These are phyloP conservation scores for Saturnia pavonia DNA, from an alignment of 2,888 invertebrate species.

Conservation along the genomic window DNA sequence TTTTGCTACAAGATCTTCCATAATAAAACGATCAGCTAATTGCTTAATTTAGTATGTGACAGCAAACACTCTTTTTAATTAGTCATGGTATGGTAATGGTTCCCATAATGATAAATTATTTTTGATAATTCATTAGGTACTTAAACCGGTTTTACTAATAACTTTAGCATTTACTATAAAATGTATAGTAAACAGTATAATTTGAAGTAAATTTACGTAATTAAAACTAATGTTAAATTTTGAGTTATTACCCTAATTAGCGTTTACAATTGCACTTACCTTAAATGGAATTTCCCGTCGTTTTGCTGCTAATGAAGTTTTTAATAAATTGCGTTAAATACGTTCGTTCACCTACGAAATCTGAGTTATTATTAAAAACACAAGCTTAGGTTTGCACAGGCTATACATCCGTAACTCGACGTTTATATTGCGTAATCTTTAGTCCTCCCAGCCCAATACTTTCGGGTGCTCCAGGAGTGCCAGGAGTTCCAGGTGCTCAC, in stretches of 20 bases:
- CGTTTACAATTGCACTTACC: slow-evolving; percentile 4
- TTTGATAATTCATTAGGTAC: not conserved
- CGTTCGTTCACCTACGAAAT: not conserved
- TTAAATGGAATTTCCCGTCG: slow-evolving; percentile 8
- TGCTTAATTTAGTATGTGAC: not conserved
- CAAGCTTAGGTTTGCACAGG: too few relatives aligned
- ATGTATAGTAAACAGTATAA: not conserved
- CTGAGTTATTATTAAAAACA: not conserved
- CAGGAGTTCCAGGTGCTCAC: too few relatives aligned
- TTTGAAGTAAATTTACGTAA: not conserved
- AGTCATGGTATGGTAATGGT: not conserved
- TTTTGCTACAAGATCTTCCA: too few relatives aligned
- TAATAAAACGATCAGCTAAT: slow-evolving; percentile 1
- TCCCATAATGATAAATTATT: not conserved
- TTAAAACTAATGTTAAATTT: slow-evolving; percentile 3
- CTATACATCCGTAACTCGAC: too few relatives aligned
- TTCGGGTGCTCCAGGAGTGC: too few relatives aligned
- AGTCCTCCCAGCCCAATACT: too few relatives aligned
- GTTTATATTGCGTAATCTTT: too few relatives aligned
- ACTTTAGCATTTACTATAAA: not conserved
- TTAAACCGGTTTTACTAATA: not conserved
- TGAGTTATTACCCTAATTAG: slow-evolving; percentile 7
- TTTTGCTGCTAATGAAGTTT: not conserved
- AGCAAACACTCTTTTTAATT: not conserved
- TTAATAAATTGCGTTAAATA: not conserved